These are phyloP conservation scores for Ceryle rudis DNA, from an alignment of 2,797 vertebrate genomes.

Conservation along the genomic window DNA sequence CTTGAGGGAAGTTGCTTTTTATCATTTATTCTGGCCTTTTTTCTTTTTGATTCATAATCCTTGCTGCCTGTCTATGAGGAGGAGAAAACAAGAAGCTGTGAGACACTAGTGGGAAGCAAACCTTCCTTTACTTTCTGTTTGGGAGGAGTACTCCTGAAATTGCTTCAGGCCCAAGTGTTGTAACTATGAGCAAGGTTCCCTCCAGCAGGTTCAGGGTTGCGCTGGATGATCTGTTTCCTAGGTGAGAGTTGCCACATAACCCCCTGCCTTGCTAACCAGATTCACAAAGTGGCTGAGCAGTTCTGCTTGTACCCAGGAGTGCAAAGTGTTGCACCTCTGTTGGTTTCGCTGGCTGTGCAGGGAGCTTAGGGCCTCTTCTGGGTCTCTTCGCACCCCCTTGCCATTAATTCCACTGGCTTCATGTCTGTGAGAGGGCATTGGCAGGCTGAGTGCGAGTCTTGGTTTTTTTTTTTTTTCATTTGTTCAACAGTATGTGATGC, in stretches of 20 bases:
- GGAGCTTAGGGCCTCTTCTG: neutral
- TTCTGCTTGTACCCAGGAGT: rapidly evolving
- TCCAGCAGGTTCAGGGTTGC: neutral
- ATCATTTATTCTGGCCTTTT: neutral
- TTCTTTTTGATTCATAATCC: neutral
- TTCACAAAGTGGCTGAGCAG: neutral
- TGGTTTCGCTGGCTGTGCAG: rapidly evolving
- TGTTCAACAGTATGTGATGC: conserved; percentile 2
- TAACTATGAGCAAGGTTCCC: neutral
- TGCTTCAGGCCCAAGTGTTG: neutral
- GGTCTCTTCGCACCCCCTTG: rapidly evolving
- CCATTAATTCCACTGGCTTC: neutral
- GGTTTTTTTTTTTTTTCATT: neutral
- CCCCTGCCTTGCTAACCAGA: neutral
- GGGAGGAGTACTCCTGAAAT: neutral
- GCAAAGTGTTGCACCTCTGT: neutral
- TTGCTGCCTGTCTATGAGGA: neutral
- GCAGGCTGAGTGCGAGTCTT: neutral
- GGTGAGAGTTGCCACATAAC: rapidly evolving
- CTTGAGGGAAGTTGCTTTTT: neutral
- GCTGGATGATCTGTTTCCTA: neutral
- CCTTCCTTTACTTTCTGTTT: neutral
- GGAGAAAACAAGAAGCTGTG: neutral
- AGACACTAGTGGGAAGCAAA: neutral
- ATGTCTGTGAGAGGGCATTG: neutral